Evolutionary conservation across 2,888 invertebrate species (phyloP), one percentile per base, ranked within the genome.

Genomic region (Tipula lateralis): DNA sequence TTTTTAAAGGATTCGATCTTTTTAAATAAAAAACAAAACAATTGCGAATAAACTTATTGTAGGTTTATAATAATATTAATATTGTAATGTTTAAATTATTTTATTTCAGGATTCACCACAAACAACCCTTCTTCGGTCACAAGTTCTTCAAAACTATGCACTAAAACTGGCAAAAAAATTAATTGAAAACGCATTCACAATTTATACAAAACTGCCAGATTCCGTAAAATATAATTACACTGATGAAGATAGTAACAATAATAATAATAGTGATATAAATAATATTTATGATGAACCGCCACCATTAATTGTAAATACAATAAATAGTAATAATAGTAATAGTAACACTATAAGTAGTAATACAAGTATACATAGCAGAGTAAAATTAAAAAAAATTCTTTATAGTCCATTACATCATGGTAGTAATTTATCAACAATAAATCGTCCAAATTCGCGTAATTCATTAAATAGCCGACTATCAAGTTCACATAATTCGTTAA

Each of bases 401-500:
- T 90, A 90, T 85, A 90, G 90, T 86, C 90, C 90, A 12, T 86
- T 89, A 86, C 88, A 89, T 86, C 87, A 87, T 85, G 85, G 84
- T 84, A 85, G 86, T 85, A 86, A 86, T 86, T 36, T 92, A 92
- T 87, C 93, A 86, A 85, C 87, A 80, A 84, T 50, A 29, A 88
- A 87, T 32, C 91, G 95, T 86, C 95, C 95, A 12, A 94, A 94
- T 86, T 96, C 96, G 0, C 91, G 95, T 81, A 95, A 93, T 87
- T 96, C 96, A 2, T 90, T 96, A 7, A 93, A 95, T 6, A 95
- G 95, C 4, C 93, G 96, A 2, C 91, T 96, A 19, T 96, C 96
- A 83, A 96, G 95, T 88, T 96, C 96, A 85, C 96, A 96, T 89
- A 96, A 96, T 88, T 96, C 96, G 0, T 91, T 96, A 85, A 93